Percentiles rank a stretch among this genome's conserved stretches.
These are phyloP conservation scores for Carapus acus DNA, from an alignment of 2,797 vertebrate species.

Conservation along the genomic window DNA sequence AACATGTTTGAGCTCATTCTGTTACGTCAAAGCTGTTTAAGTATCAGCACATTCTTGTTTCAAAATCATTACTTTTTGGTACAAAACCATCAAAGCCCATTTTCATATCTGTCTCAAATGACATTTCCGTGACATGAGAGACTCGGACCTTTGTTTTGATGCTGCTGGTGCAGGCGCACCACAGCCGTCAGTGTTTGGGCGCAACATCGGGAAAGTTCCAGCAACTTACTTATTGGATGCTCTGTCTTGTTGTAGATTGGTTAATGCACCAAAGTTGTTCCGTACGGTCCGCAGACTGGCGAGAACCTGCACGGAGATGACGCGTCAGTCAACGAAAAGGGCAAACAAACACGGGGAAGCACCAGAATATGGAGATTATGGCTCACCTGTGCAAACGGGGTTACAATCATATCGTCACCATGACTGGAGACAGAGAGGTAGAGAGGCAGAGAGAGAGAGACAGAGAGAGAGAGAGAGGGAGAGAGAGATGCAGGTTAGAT, in stretches of 20 bases:
- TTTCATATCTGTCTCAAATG: no score
- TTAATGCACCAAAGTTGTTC: conserved; percentile 98
- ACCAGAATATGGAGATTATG: background rate
- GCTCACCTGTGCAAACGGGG: conserved; percentile 97
- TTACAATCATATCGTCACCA: conserved; percentile 99
- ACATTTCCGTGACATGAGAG: no score
- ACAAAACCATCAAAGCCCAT: no score
- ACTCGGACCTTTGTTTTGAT: no score
- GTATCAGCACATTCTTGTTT: no score
- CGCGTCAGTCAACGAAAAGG: background rate
- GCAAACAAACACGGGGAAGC: background rate
- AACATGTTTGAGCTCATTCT: no score
- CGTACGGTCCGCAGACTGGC: conserved; percentile 96
- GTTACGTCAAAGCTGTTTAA: no score
- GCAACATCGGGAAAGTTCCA: background rate
- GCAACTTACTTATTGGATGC: conserved; percentile 89
- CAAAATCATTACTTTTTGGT: no score
- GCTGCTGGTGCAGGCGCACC: no score
- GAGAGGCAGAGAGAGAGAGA: conserved; percentile 52
- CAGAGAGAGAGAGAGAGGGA: conserved; percentile 19
- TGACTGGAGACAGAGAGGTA: conserved; percentile 79
- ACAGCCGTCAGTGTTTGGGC: background rate
- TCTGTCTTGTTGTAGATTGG: conserved; percentile 91
- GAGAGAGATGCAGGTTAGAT: conserved; percentile 18
- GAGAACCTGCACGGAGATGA: conserved; percentile 78